Conservation (phyloP, 1,140 invertebrate species). For the Calephelis nemesis region DNA sequence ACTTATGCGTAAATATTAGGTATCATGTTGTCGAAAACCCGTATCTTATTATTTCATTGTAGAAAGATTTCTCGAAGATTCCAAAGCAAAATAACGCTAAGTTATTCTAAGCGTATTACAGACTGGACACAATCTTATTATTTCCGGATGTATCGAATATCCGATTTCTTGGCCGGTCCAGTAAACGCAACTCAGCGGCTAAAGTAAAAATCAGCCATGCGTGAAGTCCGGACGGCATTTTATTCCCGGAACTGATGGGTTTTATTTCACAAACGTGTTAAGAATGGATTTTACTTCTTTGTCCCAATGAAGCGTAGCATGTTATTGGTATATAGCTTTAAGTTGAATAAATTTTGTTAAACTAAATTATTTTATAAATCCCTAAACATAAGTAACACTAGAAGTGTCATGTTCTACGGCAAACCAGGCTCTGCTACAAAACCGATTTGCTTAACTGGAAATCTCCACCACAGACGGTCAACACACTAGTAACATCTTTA, state of each 20-base stretch:
- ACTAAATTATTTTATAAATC: too few species aligned
- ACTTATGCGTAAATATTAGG: background rate
- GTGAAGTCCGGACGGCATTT: constrained; percentile 36
- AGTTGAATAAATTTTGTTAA: too few species aligned
- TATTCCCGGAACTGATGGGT: constrained; percentile 35
- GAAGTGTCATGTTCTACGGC: too few species aligned
- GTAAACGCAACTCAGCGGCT: constrained; percentile 19
- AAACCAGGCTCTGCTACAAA: too few species aligned
- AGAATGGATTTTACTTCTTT: constrained; percentile 35
- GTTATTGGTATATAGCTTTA: constrained; percentile 29
- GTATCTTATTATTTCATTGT: background rate
- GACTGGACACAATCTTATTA: constrained; percentile 19
- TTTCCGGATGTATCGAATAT: constrained; percentile 23
- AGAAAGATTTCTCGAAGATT: background rate
- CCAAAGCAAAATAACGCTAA: constrained; percentile 11
- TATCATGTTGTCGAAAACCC: background rate
- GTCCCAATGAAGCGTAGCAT: constrained; percentile 31
- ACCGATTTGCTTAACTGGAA: too few species aligned
- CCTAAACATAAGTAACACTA: too few species aligned
- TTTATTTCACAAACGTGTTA: constrained; percentile 44
- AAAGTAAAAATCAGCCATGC: constrained; percentile 33
- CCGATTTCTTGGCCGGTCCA: constrained; percentile 20
- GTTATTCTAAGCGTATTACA: constrained; percentile 21
- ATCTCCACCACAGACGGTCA: too few species aligned
- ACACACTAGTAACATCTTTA: too few species aligned